phyloP scores from a whole-genome alignment of 2,797 vertebrate species.

The Mus caroli region DNA sequence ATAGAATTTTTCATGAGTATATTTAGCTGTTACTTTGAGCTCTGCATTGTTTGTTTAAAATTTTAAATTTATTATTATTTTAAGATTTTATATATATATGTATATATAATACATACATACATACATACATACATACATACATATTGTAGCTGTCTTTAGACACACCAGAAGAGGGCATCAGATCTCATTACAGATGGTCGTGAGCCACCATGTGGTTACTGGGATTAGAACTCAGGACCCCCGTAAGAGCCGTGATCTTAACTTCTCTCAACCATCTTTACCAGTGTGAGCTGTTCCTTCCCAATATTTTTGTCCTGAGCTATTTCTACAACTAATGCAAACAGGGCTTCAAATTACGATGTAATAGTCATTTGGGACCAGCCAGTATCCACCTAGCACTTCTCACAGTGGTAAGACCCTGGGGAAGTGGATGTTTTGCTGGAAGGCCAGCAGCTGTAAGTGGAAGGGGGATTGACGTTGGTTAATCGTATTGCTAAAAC shows the following conservation, averaged over 20 bases:
- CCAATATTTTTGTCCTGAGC: slow-evolving; percentile 2
- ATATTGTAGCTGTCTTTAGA: too few species aligned
- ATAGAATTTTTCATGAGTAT: slow-evolving; percentile 43
- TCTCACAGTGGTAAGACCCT: slow-evolving; percentile 22
- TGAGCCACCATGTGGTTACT: too few species aligned
- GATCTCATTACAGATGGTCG: too few species aligned
- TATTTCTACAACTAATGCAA: slow-evolving; percentile 43
- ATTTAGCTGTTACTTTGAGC: slow-evolving; percentile 34
- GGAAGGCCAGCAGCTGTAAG: slow-evolving; percentile 57
- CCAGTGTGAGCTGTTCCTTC: slow-evolving; percentile 31
- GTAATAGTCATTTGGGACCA: not conserved
- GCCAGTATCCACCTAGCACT: not conserved
- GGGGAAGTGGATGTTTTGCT: slow-evolving; percentile 12
- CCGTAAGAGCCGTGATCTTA: too few species aligned
- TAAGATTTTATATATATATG: too few species aligned
- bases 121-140: too few species aligned
- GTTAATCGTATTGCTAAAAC: slow-evolving; percentile 70
- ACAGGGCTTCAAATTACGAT: slow-evolving; percentile 48
- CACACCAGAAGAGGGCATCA: too few species aligned
- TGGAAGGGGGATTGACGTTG: slow-evolving; percentile 63
- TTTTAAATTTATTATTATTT: too few species aligned
- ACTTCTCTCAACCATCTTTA: not conserved
- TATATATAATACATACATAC: too few species aligned
- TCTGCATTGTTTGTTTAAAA: slow-evolving; percentile 30
- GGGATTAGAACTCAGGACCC: too few species aligned